Conservation (phyloP, 2,113 vertebrate genomes). For the Stercorarius parasiticus region DNA sequence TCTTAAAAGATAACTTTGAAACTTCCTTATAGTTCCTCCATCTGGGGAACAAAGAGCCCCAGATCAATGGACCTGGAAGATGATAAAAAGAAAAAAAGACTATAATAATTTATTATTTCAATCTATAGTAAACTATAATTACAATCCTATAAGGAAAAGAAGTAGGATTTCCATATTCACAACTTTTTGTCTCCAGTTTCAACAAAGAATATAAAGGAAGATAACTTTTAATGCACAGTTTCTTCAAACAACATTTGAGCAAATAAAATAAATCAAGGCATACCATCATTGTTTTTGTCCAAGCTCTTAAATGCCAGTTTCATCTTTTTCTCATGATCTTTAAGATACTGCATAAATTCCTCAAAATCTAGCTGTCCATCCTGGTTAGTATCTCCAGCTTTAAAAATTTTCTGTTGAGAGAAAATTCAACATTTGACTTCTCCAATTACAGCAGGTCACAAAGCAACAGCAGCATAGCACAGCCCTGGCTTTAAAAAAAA, state of each 20-base stretch:
- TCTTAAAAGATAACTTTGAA: background rate
- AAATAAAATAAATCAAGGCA: constrained; percentile 2
- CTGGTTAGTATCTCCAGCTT: constrained; percentile 86
- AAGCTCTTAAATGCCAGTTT: constrained; percentile 92
- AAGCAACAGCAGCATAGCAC: background rate
- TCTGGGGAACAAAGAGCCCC: background rate
- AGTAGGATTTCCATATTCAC: background rate
- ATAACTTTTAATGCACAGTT: background rate
- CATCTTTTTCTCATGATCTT: constrained; percentile 96
- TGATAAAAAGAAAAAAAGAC: background rate
- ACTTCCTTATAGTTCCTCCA: background rate
- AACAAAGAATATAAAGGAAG: background rate
- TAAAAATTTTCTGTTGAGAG: constrained; percentile 87
- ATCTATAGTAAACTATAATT: background rate
- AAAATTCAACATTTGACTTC: background rate
- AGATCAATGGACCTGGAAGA: background rate
- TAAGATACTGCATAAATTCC: constrained; percentile 93
- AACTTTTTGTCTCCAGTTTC: background rate
- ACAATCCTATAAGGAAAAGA: background rate
- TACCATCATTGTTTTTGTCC: constrained; percentile 95
- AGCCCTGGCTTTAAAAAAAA: background rate
- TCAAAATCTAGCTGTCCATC: constrained; percentile 89
- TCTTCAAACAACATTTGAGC: background rate
- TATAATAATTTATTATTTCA: background rate
- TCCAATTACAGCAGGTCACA: background rate